Evolutionary conservation across 30 jellyfish, hydroid and myxozoan genomes (phyloP).

Genomic region (Sanderia malayensis): DNA sequence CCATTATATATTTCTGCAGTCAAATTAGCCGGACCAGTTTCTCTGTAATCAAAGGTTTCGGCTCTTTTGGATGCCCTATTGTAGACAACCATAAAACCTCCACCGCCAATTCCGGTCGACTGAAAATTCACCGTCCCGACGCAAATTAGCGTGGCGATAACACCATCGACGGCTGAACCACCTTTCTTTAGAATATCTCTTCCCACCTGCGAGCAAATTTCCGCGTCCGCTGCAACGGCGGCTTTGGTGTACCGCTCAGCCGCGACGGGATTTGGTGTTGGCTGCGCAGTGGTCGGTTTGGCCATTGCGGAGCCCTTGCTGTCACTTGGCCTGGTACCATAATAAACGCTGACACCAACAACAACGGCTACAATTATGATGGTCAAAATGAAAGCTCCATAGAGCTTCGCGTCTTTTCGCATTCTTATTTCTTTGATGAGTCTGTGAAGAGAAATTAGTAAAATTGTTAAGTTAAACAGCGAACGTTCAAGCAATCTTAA

Average conservation of each 20-base stretch:
- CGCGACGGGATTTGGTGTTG: constrained; percentile 27
- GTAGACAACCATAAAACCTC: constrained; percentile 92
- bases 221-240: constrained; percentile 77
- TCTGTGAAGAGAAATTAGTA: constrained; percentile 8
- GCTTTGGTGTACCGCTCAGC: constrained; percentile 65
- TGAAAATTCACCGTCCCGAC: constrained; percentile 77
- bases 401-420: too few relatives aligned
- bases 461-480: too few relatives aligned
- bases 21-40: constrained; percentile 83
- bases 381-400: constrained; percentile 12
- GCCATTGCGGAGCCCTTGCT: neutral
- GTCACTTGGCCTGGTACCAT: constrained; percentile 29
- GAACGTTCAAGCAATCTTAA: too few relatives aligned
- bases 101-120: constrained; percentile 97
- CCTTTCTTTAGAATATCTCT: constrained; percentile 59
- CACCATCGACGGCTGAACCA: constrained; percentile 87
- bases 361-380: constrained; percentile 33
- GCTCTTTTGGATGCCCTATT: constrained; percentile 61
- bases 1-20: constrained; percentile 53
- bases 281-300: constrained; percentile 5
- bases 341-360: constrained; percentile 50
- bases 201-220: constrained; percentile 72
- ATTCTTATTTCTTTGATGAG: constrained; percentile 11
- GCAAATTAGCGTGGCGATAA: constrained; percentile 86
- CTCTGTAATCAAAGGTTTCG: constrained; percentile 80